Evolutionary conservation across 2,888 invertebrate genomes (phyloP).

Genomic region (Megalurothrips usitatus): DNA sequence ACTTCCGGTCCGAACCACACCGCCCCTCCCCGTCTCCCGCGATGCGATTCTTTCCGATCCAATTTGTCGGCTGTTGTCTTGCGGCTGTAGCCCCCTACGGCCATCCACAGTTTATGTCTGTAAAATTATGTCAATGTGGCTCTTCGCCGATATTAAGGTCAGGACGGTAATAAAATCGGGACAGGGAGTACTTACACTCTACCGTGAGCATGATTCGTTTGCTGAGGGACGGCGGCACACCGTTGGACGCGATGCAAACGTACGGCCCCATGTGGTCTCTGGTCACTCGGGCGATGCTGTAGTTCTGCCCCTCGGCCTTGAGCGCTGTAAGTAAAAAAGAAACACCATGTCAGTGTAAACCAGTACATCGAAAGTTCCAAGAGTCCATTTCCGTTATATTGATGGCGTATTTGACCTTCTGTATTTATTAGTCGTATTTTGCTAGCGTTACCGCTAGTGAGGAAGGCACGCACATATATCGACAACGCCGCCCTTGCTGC

Average conservation of each 20-base stretch:
- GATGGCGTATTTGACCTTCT: background rate
- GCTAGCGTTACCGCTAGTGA: too few relatives aligned
- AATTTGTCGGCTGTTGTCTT: background rate
- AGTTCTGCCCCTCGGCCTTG: slow-evolving; percentile 60
- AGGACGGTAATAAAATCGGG: background rate
- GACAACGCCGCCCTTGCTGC: slow-evolving; percentile 31
- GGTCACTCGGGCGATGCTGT: slow-evolving; percentile 63
- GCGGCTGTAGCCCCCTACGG: background rate
- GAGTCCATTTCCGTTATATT: background rate
- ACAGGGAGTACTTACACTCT: slow-evolving; percentile 64
- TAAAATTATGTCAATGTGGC: background rate
- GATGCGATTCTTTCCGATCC: background rate
- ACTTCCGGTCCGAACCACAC: background rate
- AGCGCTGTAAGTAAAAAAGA: slow-evolving; percentile 49
- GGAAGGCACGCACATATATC: too few relatives aligned
- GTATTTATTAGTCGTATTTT: too few relatives aligned
- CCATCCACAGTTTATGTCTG: slow-evolving; percentile 15
- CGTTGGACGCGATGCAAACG: slow-evolving; percentile 74
- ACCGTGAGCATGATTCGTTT: slow-evolving; percentile 75
- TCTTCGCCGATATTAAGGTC: background rate
- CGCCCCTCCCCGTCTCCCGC: background rate
- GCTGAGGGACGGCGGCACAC: slow-evolving; percentile 74
- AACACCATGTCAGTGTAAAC: slow-evolving; percentile 41
- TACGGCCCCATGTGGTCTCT: slow-evolving; percentile 73
- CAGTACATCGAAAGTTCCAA: too few relatives aligned